phyloP scores from a whole-genome alignment of 2,888 invertebrate species.

The Cecidostiba fungosa region DNA sequence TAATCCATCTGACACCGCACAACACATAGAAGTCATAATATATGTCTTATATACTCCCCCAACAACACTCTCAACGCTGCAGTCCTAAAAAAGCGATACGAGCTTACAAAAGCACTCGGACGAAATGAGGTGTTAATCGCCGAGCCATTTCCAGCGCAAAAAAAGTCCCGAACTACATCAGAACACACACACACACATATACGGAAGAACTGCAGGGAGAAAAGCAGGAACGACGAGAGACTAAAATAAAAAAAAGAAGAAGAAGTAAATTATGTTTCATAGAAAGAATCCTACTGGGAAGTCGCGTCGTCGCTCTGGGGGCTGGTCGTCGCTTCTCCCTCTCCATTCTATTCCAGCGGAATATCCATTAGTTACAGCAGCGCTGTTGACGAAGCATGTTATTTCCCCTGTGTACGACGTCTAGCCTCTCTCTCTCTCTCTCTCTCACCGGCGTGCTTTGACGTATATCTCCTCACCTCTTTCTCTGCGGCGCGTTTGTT shows the following conservation, averaged over 20 bases:
- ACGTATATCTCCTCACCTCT: constrained; percentile 59
- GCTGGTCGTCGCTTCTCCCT: constrained; percentile 70
- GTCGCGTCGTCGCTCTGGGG: constrained; percentile 60
- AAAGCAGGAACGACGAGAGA: not conserved
- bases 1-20: not conserved
- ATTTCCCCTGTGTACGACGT: constrained; percentile 78
- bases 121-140: constrained; percentile 16
- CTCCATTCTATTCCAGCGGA: constrained; percentile 76
- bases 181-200: not conserved
- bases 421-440: constrained; percentile 30
- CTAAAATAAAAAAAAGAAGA: not conserved
- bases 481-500: constrained; percentile 67
- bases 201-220: not conserved
- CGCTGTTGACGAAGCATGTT: constrained; percentile 80
- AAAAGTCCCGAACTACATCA: not conserved
- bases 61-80: too few relatives aligned
- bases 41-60: too few relatives aligned
- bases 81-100: not conserved
- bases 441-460: constrained; percentile 14
- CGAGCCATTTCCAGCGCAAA: not conserved
- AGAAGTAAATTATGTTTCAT: constrained; percentile 50
- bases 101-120: not conserved
- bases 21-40: too few relatives aligned
- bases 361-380: constrained; percentile 80
- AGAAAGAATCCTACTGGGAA: constrained; percentile 54